phyloP scores from a whole-genome alignment of 1,140 invertebrate genomes.

The Acromyrmex echinatior region DNA sequence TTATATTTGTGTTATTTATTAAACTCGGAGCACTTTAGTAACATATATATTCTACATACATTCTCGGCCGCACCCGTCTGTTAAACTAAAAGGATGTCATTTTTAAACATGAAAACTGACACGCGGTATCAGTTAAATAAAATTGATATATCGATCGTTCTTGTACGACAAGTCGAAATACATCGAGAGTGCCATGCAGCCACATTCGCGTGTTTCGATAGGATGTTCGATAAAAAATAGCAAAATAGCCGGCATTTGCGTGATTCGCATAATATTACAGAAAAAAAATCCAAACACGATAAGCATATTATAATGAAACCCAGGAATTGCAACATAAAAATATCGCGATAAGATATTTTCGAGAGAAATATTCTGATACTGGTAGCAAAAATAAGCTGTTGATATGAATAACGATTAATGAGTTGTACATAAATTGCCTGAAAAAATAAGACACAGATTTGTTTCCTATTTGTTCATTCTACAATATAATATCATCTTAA shows the following conservation, averaged over 20 bases:
- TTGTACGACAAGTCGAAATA: constrained; percentile 17
- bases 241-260: constrained; percentile 25
- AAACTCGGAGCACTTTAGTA: neutral
- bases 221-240: constrained; percentile 39
- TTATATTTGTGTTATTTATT: constrained; percentile 10
- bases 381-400: neutral
- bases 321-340: neutral
- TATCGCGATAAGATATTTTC: neutral
- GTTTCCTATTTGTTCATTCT: neutral
- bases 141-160: constrained; percentile 28
- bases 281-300: constrained; percentile 26
- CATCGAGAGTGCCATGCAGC: constrained; percentile 11
- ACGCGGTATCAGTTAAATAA: constrained; percentile 31
- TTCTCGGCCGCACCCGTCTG: neutral
- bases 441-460: neutral
- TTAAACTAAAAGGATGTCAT: constrained; percentile 26
- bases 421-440: neutral
- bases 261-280: constrained; percentile 34
- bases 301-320: constrained; percentile 42
- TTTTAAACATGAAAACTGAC: constrained; percentile 39
- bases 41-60: neutral
- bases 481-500: neutral
- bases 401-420: neutral
- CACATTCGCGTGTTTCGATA: constrained; percentile 39
- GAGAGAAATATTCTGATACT: neutral